These are phyloP conservation scores for Arctia plantaginis DNA, from an alignment of 2,888 invertebrate species.

Conservation along the genomic window DNA sequence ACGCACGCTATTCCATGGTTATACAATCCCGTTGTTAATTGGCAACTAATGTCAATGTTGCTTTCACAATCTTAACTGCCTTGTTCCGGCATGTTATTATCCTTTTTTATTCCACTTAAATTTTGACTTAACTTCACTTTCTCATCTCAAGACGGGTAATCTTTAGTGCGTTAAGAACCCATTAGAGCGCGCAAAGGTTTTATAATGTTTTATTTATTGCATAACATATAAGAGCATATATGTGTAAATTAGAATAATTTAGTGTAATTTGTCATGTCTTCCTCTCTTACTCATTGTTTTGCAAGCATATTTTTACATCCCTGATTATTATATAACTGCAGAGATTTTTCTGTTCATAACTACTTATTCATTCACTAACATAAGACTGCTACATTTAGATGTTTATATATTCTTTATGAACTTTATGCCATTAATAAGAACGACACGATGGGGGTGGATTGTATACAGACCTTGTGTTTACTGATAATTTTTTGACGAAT, in stretches of 20 bases:
- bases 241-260: neutral
- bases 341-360: neutral
- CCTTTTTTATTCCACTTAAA: slow-evolving; percentile 67
- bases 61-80: slow-evolving; percentile 76
- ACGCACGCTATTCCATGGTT: slow-evolving; percentile 58
- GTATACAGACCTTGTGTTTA: neutral
- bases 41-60: slow-evolving; percentile 82
- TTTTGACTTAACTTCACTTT: slow-evolving; percentile 67
- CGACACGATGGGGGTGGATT: neutral
- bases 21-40: slow-evolving; percentile 75
- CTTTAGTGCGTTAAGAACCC: slow-evolving; percentile 37
- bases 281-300: neutral
- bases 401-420: neutral
- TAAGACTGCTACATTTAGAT: neutral
- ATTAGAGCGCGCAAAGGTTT: slow-evolving; percentile 20
- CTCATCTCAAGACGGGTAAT: slow-evolving; percentile 51
- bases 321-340: neutral
- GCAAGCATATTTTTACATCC: too few species aligned
- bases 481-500: neutral
- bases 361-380: neutral
- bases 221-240: neutral
- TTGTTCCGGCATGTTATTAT: slow-evolving; percentile 70
- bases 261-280: neutral
- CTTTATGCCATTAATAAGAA: neutral
- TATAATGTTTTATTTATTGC: slow-evolving; percentile 1